Conservation (phyloP, 2,888 invertebrate species). For the Sarcophaga subvicina region DNA sequence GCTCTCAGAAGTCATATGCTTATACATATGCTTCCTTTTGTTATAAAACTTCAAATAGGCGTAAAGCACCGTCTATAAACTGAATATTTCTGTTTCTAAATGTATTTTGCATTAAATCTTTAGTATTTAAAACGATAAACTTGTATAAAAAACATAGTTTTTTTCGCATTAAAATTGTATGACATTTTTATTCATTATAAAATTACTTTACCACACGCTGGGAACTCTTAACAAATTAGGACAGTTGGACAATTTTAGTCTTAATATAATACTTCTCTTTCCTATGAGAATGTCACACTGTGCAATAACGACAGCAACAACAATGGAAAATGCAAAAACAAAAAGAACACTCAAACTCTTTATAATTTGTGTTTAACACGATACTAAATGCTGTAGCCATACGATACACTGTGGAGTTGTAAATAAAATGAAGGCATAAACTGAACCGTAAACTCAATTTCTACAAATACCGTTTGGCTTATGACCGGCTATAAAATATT, state of each 20-base stretch:
- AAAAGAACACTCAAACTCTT: slow-evolving; percentile 6
- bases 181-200: too few species aligned
- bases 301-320: not conserved
- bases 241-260: not conserved
- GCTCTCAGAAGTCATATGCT: too few species aligned
- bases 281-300: not conserved
- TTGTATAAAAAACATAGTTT: too few species aligned
- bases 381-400: slow-evolving; percentile 39
- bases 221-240: not conserved
- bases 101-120: too few species aligned
- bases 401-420: slow-evolving; percentile 49
- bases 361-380: slow-evolving; percentile 59
- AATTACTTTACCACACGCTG: not conserved
- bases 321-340: not conserved
- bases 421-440: slow-evolving; percentile 33
- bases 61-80: too few species aligned
- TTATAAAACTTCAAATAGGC: too few species aligned
- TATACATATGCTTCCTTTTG: too few species aligned
- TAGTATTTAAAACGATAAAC: too few species aligned
- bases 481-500: not conserved
- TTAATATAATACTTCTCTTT: not conserved
- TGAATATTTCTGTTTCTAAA: too few species aligned
- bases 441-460: not conserved
- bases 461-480: not conserved
- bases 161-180: too few species aligned